Evolutionary conservation across 2,888 invertebrate species (phyloP).

Genomic region (Megaustenia siamemsis): DNA sequence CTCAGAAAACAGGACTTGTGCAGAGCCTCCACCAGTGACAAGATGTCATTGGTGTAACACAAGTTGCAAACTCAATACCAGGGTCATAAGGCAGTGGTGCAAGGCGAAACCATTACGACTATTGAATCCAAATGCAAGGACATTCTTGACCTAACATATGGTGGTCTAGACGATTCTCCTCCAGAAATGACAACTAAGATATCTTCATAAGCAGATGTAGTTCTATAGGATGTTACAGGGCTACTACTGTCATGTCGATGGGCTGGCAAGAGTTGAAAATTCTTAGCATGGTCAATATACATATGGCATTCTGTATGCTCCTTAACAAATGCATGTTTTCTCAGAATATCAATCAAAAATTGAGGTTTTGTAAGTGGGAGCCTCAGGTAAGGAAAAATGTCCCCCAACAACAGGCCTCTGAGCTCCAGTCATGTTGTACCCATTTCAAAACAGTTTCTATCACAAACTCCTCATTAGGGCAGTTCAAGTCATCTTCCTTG

Average conservation of each 20-base stretch:
- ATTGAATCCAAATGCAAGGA: constrained; percentile 69
- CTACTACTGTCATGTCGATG: constrained; percentile 70
- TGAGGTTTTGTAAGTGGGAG: constrained; percentile 67
- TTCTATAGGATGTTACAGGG: constrained; percentile 63
- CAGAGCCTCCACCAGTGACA: constrained; percentile 70
- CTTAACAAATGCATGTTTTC: constrained; percentile 61
- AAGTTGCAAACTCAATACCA: constrained; percentile 72
- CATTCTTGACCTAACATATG: constrained; percentile 70
- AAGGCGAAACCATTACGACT: constrained; percentile 68
- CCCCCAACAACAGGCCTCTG: constrained; percentile 77
- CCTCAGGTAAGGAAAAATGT: constrained; percentile 59
- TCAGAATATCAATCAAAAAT: constrained; percentile 62
- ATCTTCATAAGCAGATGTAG: constrained; percentile 65
- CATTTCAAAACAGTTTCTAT: constrained; percentile 80
- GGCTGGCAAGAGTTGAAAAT: constrained; percentile 69
- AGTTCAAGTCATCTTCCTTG: constrained; percentile 90
- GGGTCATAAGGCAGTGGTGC: constrained; percentile 71
- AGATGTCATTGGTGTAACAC: constrained; percentile 72
- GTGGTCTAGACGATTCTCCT: constrained; percentile 70
- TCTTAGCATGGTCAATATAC: constrained; percentile 69
- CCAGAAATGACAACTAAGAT: constrained; percentile 71
- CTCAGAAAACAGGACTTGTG: constrained; percentile 66
- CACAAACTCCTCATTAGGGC: constrained; percentile 87
- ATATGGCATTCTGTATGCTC: constrained; percentile 64
- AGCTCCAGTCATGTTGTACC: constrained; percentile 83